Base-by-base conservation (phyloP, 53 echinoderm and acorn worm genomes). In the Antedon mediterranea region DNA sequence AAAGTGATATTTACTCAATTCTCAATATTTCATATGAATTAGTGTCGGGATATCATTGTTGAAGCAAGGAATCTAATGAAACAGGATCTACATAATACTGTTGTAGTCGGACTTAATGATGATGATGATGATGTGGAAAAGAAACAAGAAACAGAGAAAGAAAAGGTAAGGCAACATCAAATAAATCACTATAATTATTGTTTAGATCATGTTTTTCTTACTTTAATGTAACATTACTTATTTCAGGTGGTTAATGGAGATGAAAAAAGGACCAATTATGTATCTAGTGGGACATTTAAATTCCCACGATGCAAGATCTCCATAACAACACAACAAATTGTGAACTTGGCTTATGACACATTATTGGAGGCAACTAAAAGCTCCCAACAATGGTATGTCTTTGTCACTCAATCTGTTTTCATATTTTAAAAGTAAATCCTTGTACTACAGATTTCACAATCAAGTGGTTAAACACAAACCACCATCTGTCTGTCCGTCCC, bases 31-130 rank as follows among this genome's bases (percentile, higher is more conserved):
- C 72, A 31, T 43, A 72, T 28, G 29, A 73, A 57, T 4, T 43
- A 98, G 98, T 93, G 98, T 76, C 93, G 93, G 34, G 90, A 93
- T 43, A 75, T 98, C 30, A 80, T 93, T 42, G 83, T 93, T 18
- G 85, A 87, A 80, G 90, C 93, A 26, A 74, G 98, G 23, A 74
- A 87, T 34, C 76, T 98, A 75, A 90, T 98, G 98, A 88, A 90
- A 83, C 74, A 86, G 71, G 88, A 98, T 32, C 83, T 98, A 3
- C 93, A 90, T 74, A 90, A 93, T 77, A 90, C 89, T 0, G 88
- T 90, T 32, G 73, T 80, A 32, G 93, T 93, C 32, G 98, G 98
- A 30, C 71, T 77, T 37, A 37, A 71, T 41, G 72, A 78, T n/a
- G 72, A 70, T 71, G 74, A 86, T 71, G 82, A 34, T 43, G 77